Evolutionary conservation across 2,888 invertebrate genomes (phyloP).

Genomic region (Siphlonurus alternatus): DNA sequence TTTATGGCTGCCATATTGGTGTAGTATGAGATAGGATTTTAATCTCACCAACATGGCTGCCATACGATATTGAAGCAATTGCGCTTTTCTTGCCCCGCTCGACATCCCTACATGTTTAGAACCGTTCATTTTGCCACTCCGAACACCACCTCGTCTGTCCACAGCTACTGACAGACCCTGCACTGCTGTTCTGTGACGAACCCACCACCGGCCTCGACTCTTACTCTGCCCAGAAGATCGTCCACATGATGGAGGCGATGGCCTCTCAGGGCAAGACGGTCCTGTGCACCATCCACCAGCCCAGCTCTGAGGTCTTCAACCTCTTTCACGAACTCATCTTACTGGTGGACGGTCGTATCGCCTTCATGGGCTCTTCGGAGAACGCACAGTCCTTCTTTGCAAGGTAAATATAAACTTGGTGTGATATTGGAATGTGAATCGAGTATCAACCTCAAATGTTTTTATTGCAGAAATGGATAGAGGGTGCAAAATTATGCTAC

Average conservation of each 20-base stretch:
- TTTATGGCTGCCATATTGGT: too few relatives aligned
- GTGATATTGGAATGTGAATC: too few relatives aligned
- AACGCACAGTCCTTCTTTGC: conserved; percentile 51
- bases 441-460: too few relatives aligned
- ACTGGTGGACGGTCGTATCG: conserved; percentile 71
- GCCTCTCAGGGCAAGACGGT: conserved; percentile 68
- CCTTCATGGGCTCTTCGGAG: conserved; percentile 57
- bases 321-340: conserved; percentile 62
- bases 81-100: too few relatives aligned
- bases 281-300: conserved; percentile 88
- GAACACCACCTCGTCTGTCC: too few relatives aligned
- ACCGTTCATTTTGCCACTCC: too few relatives aligned
- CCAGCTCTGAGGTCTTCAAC: conserved; percentile 70
- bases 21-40: too few relatives aligned
- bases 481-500: too few relatives aligned
- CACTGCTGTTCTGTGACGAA: conserved; percentile 86
- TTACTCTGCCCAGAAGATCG: conserved; percentile 75
- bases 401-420: conserved; percentile 35
- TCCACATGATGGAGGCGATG: conserved; percentile 46
- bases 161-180: conserved; percentile 74
- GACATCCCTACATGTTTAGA: too few relatives aligned
- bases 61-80: too few relatives aligned
- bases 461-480: too few relatives aligned
- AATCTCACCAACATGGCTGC: too few relatives aligned
- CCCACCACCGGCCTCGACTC: conserved; percentile 89